A percentile compares a stretch with the other conserved stretches of the same genome.
Conservation (phyloP, 2,888 invertebrate genomes). For the Tupiocoris notatus region DNA sequence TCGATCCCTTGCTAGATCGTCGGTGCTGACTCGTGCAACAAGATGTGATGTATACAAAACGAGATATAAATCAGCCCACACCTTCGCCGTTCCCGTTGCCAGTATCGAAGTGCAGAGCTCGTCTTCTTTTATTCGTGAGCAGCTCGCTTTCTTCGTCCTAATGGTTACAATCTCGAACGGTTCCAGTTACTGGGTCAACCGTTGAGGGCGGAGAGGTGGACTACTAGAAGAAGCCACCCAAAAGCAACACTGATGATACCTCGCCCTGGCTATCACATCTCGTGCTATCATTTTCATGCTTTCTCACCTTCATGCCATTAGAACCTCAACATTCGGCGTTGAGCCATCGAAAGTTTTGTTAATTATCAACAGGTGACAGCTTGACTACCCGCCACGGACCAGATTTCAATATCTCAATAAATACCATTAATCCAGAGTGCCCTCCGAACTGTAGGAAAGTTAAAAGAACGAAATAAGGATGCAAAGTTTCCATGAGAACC, state of each 20-base stretch:
- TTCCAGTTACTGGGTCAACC: neutral
- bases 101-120: neutral
- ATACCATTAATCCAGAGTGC: too few relatives aligned
- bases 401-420: too few relatives aligned
- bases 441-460: too few relatives aligned
- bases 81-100: neutral
- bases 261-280: neutral
- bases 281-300: neutral
- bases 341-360: neutral
- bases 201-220: neutral
- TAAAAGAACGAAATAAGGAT: too few relatives aligned
- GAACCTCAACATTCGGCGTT: neutral
- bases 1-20: neutral
- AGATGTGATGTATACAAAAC: neutral
- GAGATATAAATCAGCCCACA: neutral
- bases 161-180: neutral
- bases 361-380: neutral
- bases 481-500: too few relatives aligned
- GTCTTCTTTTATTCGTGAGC: neutral
- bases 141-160: neutral
- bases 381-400: too few relatives aligned
- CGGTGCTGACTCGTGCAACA: neutral
- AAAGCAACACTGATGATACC: neutral
- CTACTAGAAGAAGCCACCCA: neutral
- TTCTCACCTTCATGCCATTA: neutral